Evolutionary conservation across 2,888 invertebrate species (phyloP).

Genomic region (Ypsolopha scabrella): DNA sequence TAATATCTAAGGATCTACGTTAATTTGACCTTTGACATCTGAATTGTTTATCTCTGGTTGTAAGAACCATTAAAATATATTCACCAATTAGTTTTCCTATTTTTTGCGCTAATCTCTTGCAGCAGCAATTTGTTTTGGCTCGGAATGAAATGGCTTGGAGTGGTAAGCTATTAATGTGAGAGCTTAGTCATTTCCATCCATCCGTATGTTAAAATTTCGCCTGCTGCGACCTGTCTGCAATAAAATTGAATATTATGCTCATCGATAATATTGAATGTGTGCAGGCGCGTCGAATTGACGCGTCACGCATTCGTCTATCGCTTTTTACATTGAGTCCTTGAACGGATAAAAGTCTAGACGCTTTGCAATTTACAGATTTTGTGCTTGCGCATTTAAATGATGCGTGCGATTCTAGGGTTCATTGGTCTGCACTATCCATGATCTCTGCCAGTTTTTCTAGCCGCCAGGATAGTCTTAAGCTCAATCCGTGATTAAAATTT

Average conservation of each 20-base stretch:
- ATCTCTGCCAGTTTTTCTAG: slow-evolving; percentile 12
- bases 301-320: slow-evolving; percentile 29
- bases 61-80: too few species aligned
- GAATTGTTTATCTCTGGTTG: too few species aligned
- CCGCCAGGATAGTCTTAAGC: not conserved
- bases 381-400: slow-evolving; percentile 59
- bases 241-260: slow-evolving; percentile 19
- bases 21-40: too few species aligned
- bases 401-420: slow-evolving; percentile 52
- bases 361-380: slow-evolving; percentile 54
- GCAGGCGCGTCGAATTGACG: slow-evolving; percentile 43
- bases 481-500: slow-evolving; percentile 49
- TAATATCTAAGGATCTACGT: too few species aligned
- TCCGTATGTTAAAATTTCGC: slow-evolving; percentile 18
- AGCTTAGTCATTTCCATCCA: not conserved
- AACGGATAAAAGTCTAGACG: slow-evolving; percentile 56
- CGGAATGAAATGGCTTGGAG: too few species aligned
- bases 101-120: not conserved
- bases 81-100: too few species aligned
- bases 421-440: slow-evolving; percentile 46
- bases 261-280: slow-evolving; percentile 13
- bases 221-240: slow-evolving; percentile 31
- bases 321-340: slow-evolving; percentile 41
- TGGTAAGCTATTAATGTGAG: too few species aligned
- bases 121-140: not conserved